Conservation (phyloP, 1,140 invertebrate species). For the Andricus grossulariae region DNA sequence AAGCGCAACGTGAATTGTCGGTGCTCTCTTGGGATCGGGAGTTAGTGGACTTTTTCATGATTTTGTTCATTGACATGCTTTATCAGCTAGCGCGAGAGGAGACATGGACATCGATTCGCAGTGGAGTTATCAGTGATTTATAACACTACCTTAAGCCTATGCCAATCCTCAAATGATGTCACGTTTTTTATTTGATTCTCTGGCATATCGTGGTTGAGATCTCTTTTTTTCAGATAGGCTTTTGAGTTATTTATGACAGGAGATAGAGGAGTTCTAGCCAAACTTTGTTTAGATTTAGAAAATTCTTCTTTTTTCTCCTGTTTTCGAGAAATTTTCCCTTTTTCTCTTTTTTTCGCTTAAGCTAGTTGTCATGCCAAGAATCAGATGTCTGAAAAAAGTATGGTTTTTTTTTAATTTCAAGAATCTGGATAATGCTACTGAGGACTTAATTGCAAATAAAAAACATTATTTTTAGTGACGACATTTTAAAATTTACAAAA, state of each 20-base stretch:
- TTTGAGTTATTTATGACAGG: not conserved
- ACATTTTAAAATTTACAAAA: no score
- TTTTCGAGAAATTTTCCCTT: no score
- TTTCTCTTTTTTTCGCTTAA: no score
- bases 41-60: conserved; percentile 12
- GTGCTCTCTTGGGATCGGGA: conserved; percentile 8
- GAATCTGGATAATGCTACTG: no score
- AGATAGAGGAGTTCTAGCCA: not conserved
- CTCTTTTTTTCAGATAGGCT: not conserved
- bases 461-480: no score
- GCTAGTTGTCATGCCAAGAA: no score
- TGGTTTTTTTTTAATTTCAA: no score
- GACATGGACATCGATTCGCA: conserved; percentile 3
- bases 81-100: conserved; percentile 5
- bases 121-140: not conserved
- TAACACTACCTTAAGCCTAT: not conserved
- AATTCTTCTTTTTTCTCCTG: no score
- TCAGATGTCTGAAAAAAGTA: no score
- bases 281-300: no score
- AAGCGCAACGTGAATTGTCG: not conserved
- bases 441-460: no score
- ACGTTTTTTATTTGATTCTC: not conserved
- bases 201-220: not conserved
- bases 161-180: not conserved
- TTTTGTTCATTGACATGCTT: conserved; percentile 26